phyloP scores from a whole-genome alignment of 2,113 vertebrate species.

The Echinops telfairi region DNA sequence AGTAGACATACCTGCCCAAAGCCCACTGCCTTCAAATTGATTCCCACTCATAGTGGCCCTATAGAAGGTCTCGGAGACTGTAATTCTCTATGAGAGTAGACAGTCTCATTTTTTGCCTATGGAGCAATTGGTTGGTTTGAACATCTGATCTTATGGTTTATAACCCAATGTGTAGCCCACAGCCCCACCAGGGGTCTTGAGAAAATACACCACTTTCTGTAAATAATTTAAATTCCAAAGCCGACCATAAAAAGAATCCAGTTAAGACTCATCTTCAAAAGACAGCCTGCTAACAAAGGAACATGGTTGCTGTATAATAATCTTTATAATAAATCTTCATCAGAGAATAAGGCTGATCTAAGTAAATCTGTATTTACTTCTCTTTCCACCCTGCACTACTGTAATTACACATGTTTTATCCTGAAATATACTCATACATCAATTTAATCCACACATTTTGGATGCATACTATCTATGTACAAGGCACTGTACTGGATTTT shows the following conservation, averaged over 20 bases:
- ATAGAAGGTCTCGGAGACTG: too few relatives aligned
- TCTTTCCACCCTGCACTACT: neutral
- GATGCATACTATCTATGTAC: neutral
- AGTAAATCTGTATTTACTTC: neutral
- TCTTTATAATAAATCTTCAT: neutral
- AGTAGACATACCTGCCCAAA: neutral
- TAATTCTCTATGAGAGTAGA: too few relatives aligned
- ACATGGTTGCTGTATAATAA: neutral
- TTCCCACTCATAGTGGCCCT: too few relatives aligned
- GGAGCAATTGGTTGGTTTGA: too few relatives aligned
- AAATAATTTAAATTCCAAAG: constrained; percentile 62
- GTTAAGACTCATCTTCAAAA: neutral
- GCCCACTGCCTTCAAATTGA: too few relatives aligned
- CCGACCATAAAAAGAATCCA: neutral
- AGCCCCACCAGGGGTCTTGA: too few relatives aligned
- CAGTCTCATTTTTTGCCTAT: too few relatives aligned
- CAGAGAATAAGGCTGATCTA: neutral
- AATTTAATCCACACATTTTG: neutral
- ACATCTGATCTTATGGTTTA: too few relatives aligned
- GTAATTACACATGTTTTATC: neutral
- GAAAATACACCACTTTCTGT: neutral
- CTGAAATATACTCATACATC: neutral
- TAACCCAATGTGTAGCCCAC: too few relatives aligned
- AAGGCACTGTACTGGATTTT: constrained; percentile 10
- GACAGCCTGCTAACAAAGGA: neutral